These are phyloP conservation scores for Arctocebus calabarensis DNA, from an alignment of 2,797 vertebrate species.

Conservation along the genomic window DNA sequence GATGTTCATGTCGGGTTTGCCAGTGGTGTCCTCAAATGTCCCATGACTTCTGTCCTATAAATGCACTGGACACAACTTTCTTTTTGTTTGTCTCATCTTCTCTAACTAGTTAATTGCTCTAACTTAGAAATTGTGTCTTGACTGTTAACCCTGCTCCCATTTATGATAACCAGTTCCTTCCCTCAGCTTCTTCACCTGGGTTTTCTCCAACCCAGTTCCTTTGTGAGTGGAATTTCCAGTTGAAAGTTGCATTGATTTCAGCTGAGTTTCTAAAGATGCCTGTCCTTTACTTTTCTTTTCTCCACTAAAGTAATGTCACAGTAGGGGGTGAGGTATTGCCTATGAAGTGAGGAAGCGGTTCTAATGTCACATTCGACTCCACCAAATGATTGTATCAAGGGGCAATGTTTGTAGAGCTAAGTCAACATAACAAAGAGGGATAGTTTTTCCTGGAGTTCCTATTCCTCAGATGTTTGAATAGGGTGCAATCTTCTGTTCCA, in stretches of 20 bases:
- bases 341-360: not conserved
- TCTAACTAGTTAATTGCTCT: conserved; percentile 15
- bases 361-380: not conserved
- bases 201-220: not conserved
- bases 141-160: not conserved
- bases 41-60: conserved; percentile 3
- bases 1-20: not conserved
- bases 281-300: not conserved
- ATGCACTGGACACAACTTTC: not conserved
- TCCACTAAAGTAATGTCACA: not conserved
- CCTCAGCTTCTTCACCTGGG: not conserved
- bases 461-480: not conserved
- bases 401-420: not conserved
- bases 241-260: conserved; percentile 45
- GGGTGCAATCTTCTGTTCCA: not conserved
- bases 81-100: not conserved
- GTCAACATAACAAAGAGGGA: not conserved
- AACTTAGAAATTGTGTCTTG: conserved; percentile 14
- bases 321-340: not conserved
- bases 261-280: conserved; percentile 8
- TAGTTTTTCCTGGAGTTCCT: not conserved
- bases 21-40: not conserved
- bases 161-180: conserved; percentile 11
- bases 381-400: not conserved
- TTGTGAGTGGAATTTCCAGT: not conserved